phyloP scores from a whole-genome alignment of 2,888 invertebrate species.

The Pseudococcus viburni region DNA sequence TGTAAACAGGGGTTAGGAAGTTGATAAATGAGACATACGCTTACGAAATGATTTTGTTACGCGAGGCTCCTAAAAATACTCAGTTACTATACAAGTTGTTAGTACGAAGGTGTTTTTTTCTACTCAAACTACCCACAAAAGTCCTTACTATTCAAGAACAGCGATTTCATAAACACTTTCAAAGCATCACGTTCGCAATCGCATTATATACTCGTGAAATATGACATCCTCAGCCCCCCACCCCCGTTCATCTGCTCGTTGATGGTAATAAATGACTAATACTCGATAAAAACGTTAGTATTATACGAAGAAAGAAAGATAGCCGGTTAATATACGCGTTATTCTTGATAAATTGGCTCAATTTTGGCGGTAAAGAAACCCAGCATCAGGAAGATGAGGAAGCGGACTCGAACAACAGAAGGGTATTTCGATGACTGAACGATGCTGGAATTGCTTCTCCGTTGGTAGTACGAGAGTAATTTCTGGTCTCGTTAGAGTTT shows the following conservation, averaged over 20 bases:
- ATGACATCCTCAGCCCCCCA: background rate
- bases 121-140: too few species aligned
- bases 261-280: background rate
- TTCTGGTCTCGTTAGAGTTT: conserved; percentile 4
- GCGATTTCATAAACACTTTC: too few species aligned
- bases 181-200: too few species aligned
- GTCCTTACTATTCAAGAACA: too few species aligned
- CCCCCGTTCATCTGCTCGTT: background rate
- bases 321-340: conserved; percentile 36
- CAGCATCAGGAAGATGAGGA: background rate
- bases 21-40: too few species aligned
- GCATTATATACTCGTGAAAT: background rate
- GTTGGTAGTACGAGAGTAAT: background rate
- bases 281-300: conserved; percentile 27
- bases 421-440: background rate
- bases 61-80: too few species aligned
- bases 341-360: conserved; percentile 37
- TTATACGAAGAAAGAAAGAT: conserved; percentile 7
- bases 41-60: too few species aligned
- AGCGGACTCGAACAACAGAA: background rate
- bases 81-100: too few species aligned
- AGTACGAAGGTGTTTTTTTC: too few species aligned
- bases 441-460: background rate
- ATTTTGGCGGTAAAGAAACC: background rate
- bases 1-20: too few species aligned